Conservation (phyloP, 2,113 vertebrate genomes). For the Phoxinus phoxinus region DNA sequence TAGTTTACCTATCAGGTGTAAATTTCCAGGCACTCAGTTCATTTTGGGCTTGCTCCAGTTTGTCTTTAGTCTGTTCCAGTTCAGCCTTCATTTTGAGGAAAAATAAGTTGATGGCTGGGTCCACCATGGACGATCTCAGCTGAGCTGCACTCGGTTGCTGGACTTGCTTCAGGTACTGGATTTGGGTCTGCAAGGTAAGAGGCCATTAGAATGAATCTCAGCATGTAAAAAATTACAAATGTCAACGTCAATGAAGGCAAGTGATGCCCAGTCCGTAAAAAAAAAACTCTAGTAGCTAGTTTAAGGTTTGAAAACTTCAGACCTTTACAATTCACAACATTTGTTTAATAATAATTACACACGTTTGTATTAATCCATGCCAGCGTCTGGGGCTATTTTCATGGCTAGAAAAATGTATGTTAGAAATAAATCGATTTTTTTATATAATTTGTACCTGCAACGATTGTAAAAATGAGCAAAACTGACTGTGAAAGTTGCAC, state of each 20-base stretch:
- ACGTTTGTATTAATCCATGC: too few relatives aligned
- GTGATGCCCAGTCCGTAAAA: background rate
- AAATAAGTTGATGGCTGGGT: constrained; percentile 99
- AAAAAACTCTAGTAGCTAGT: background rate
- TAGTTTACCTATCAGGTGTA: constrained; percentile 99
- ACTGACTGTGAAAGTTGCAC: background rate
- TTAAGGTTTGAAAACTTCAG: background rate
- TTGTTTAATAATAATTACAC: too few relatives aligned
- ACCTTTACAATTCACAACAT: too few relatives aligned
- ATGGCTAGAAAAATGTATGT: too few relatives aligned
- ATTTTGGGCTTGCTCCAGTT: constrained; percentile 99
- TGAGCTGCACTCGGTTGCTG: constrained; percentile 98
- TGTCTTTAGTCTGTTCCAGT: constrained; percentile 99
- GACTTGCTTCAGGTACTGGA: constrained; percentile 99
- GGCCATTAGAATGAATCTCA: constrained; percentile 38
- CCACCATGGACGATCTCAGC: constrained; percentile 98
- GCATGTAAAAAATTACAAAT: constrained; percentile 59
- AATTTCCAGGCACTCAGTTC: constrained; percentile 99
- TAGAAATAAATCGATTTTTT: background rate
- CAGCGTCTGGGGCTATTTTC: too few relatives aligned
- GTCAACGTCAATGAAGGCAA: background rate
- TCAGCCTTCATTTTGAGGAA: constrained; percentile 99
- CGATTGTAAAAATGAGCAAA: background rate
- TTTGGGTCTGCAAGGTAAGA: constrained; percentile 89
- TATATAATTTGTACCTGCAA: background rate